Evolutionary conservation across 92 coral and sea anemone species (phyloP).

Genomic region (Hydrozoanthus gracilis): DNA sequence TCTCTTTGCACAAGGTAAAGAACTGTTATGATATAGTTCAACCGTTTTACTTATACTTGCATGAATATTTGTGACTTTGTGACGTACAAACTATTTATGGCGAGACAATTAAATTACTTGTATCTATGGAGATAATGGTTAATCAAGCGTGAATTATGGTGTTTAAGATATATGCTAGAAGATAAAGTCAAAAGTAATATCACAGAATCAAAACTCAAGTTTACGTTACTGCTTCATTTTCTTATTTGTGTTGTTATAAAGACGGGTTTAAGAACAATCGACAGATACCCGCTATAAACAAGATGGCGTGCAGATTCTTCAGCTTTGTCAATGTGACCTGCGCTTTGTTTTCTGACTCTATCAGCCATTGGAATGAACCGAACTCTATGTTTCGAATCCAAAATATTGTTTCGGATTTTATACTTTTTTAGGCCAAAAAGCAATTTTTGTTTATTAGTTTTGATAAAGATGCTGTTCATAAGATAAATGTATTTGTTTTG

Average conservation of each 20-base stretch:
- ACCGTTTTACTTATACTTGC: slow-evolving; percentile 12
- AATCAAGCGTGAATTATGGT: slow-evolving; percentile 28
- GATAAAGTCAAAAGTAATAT: not conserved
- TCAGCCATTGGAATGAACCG: not conserved
- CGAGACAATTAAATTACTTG: slow-evolving; percentile 45
- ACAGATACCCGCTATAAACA: not conserved
- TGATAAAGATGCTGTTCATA: not conserved
- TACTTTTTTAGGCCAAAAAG: not conserved
- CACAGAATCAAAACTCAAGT: not conserved
- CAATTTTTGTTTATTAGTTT: not conserved
- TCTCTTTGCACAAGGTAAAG: slow-evolving; percentile 12
- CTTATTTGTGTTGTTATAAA: not conserved
- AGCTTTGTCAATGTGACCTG: not conserved
- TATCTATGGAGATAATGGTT: slow-evolving; percentile 13
- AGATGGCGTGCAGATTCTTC: slow-evolving; percentile 36
- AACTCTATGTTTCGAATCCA: not conserved
- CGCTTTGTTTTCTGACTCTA: slow-evolving; percentile 16
- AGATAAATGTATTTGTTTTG: slow-evolving; percentile 28
- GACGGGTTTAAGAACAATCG: not conserved
- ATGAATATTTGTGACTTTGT: not conserved
- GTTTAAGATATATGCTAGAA: slow-evolving; percentile 9
- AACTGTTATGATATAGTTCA: slow-evolving; percentile 27
- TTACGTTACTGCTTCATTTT: not conserved
- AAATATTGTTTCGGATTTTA: not conserved
- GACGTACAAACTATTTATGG: slow-evolving; percentile 49